Percentiles rank a stretch among this genome's conserved stretches.
phyloP scores from a whole-genome alignment of 2,888 invertebrate genomes.

The Lordiphosa andalusiaca region DNA sequence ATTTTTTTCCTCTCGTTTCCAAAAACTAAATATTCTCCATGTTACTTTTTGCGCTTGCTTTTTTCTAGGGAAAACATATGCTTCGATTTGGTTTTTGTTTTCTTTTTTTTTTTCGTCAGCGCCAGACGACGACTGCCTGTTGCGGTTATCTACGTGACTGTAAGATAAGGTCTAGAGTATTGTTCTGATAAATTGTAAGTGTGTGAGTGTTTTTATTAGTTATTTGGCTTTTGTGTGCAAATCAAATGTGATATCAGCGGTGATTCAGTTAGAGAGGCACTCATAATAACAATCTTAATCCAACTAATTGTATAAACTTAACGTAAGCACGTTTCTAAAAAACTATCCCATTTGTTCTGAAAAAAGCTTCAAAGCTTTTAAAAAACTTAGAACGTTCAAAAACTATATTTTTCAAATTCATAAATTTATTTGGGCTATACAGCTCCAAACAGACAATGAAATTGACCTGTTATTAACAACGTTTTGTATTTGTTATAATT shows the following conservation, averaged over 20 bases:
- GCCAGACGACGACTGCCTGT: constrained; percentile 6
- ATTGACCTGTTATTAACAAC: too few species aligned
- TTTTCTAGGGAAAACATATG: constrained; percentile 69
- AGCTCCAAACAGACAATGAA: too few species aligned
- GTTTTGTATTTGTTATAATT: too few species aligned
- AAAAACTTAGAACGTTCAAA: too few species aligned
- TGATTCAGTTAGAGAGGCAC: not conserved
- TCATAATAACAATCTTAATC: too few species aligned
- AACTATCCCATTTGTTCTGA: too few species aligned
- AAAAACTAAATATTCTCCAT: constrained; percentile 33
- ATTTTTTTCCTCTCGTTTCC: constrained; percentile 30
- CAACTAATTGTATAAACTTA: too few species aligned
- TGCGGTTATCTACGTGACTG: constrained; percentile 30
- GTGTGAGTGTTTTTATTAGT: constrained; percentile 4
- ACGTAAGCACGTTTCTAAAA: too few species aligned
- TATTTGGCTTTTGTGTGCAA: not conserved
- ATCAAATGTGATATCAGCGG: constrained; percentile 2
- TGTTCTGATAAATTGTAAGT: constrained; percentile 24
- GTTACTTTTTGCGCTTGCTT: constrained; percentile 33
- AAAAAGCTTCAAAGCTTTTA: too few species aligned
- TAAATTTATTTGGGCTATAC: too few species aligned
- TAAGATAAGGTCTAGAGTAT: constrained; percentile 28
- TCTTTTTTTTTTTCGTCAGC: constrained; percentile 7
- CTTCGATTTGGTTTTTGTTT: constrained; percentile 40
- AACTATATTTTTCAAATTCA: too few species aligned